Conservation (phyloP, 2,797 vertebrate genomes). For the Hafferia zeledoni region DNA sequence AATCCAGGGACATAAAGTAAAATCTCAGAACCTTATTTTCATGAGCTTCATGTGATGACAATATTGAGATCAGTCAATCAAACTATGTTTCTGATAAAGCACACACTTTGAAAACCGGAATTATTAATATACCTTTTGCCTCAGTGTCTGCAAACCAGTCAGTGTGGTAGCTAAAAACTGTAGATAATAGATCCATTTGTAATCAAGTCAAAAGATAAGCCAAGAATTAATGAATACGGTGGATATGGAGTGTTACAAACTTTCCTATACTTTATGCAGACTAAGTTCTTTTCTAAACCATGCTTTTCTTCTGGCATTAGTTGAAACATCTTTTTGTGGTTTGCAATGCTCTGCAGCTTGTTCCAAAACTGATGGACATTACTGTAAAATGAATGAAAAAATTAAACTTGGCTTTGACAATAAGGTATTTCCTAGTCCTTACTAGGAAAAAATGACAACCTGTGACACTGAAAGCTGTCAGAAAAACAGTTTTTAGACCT, state of each 20-base stretch:
- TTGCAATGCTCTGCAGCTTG: neutral
- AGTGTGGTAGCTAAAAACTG: neutral
- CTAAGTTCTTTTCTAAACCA: neutral
- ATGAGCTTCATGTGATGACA: neutral
- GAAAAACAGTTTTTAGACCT: neutral
- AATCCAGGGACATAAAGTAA: neutral
- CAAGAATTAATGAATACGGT: neutral
- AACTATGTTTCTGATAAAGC: neutral
- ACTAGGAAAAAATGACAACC: neutral
- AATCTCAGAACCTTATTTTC: neutral
- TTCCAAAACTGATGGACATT: neutral
- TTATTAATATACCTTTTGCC: neutral
- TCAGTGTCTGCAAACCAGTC: neutral
- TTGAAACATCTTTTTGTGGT: neutral
- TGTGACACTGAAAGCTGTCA: neutral
- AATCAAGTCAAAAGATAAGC: neutral
- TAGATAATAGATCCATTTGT: neutral
- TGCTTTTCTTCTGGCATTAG: neutral
- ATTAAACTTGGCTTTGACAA: neutral
- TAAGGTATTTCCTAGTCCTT: neutral
- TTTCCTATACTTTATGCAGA: neutral
- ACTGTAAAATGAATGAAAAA: neutral
- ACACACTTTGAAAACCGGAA: neutral
- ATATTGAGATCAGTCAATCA: neutral
- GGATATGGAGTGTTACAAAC: neutral